These are phyloP conservation scores for Drosophila orena DNA, from an alignment of 1,140 invertebrate genomes.

Conservation along the genomic window DNA sequence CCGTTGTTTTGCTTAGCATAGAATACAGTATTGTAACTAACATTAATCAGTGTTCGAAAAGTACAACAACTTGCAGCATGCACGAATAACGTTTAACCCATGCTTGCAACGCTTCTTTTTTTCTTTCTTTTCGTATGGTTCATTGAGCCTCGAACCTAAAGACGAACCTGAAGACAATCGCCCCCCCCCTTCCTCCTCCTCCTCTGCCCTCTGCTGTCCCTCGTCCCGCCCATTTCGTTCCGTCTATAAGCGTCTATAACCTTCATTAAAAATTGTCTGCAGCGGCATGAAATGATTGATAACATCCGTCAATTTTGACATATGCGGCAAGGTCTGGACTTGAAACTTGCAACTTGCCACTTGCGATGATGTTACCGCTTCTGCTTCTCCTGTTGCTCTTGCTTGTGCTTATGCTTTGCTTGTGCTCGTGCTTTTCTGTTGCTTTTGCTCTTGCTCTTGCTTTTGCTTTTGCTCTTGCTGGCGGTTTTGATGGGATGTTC, in stretches of 20 bases:
- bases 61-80: constrained; percentile 1
- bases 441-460: constrained; percentile 2
- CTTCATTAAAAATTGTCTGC: constrained; percentile 82
- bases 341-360: constrained; percentile 24
- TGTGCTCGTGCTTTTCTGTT: constrained; percentile 1
- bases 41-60: neutral
- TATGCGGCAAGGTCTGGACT: constrained; percentile 68
- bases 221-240: constrained; percentile 42
- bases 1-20: too few species aligned
- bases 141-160: constrained; percentile 40
- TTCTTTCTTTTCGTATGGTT: constrained; percentile 13
- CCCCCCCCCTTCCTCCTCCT: neutral
- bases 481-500: constrained; percentile 31
- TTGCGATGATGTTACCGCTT: constrained; percentile 15
- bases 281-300: constrained; percentile 83
- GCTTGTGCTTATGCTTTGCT: constrained; percentile 1
- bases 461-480: constrained; percentile 6
- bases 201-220: neutral
- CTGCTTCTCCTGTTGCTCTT: constrained; percentile 1
- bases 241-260: constrained; percentile 80
- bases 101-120: constrained; percentile 20
- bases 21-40: too few species aligned
- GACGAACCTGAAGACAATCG: constrained; percentile 7
- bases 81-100: constrained; percentile 43
- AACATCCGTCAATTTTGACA: constrained; percentile 84